A percentile compares a stretch with the other conserved stretches of the same genome.
phyloP scores from a whole-genome alignment of 2,888 invertebrate genomes.

The Oscheius onirici region DNA sequence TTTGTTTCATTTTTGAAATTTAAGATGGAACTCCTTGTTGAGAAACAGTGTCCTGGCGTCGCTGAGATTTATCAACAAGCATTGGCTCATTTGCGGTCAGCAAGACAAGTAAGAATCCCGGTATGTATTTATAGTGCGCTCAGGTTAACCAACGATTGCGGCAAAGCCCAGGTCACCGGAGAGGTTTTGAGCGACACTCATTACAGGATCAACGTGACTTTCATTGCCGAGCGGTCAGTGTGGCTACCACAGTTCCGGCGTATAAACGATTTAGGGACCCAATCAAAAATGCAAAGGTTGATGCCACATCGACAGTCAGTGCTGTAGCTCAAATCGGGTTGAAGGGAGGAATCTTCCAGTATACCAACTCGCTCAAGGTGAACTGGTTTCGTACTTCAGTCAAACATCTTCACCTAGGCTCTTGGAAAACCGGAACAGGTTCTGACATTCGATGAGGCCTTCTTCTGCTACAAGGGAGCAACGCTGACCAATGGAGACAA shows the following conservation, averaged over 20 bases:
- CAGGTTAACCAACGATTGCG: conserved; percentile 61
- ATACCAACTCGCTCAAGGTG: conserved; percentile 68
- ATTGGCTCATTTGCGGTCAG: conserved; percentile 64
- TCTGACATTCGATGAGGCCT: conserved; percentile 67
- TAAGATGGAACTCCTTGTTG: conserved; percentile 52
- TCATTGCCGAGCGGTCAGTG: conserved; percentile 65
- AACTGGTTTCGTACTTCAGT: not conserved
- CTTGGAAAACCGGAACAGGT: conserved; percentile 64
- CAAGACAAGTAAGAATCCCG: conserved; percentile 15
- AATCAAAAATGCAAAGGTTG: conserved; percentile 67
- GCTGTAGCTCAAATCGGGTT: conserved; percentile 70
- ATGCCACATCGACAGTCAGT: conserved; percentile 69
- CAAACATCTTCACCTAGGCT: conserved; percentile 35
- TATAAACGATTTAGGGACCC: conserved; percentile 60
- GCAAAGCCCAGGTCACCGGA: conserved; percentile 70
- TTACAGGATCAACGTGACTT: conserved; percentile 69
- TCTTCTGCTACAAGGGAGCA: conserved; percentile 69
- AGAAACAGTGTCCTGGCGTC: conserved; percentile 63
- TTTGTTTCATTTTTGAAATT: not conserved
- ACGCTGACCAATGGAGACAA: conserved; percentile 52
- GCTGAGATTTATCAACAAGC: conserved; percentile 69
- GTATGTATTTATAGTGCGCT: not conserved
- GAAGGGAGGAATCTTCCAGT: conserved; percentile 71
- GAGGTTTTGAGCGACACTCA: conserved; percentile 56
- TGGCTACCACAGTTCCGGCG: not conserved